Evolutionary conservation across 1,140 invertebrate species (phyloP), one percentile per base, ranked within the genome.

Genomic region (Psilanteris sp.): DNA sequence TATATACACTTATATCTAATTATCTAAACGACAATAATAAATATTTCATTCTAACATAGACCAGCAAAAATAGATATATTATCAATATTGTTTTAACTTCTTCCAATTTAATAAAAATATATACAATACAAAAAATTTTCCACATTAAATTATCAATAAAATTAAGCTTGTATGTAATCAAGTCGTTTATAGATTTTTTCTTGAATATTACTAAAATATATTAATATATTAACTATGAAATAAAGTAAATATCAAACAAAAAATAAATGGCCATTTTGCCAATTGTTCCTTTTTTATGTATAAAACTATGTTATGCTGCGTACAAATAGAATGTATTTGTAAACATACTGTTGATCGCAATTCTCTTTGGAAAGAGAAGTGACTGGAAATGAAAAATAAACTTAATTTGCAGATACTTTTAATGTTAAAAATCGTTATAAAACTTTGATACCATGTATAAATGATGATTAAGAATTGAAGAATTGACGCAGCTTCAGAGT

Each of bases 271-370:
- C 61, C 15, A 29, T 67, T 67, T 67, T 55, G 24, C 50, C 31
- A 14, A 11, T 50, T 31, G 36, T 64, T 73, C 36, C 59, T 74
- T 74, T 64, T 67, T 67, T 67, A 39, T 57, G 61, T 74, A 46
- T 44, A 72, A 72, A 76, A 44, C 15, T 50, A 72, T 79, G 70
- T 79, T 70, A 79, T 77, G 62, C 54, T 77, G 73, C 64, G 77
- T 79, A 77, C 77, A 79, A 79, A 79, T 70, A 73, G 32, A 78
- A 55, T 31, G 6, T 54, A 46, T 70, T 39, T 64, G 55, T 16
- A 14, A 14, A 16, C n/a, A 32, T 41, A 67, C 26, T 54, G 39
- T 54, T 54, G 24, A 43, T 15, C 27, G 39, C 34, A 36, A 62
- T 50, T 41, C 15, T 39, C 8, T 13, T 6, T 5, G 1, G 6